Base-by-base conservation (phyloP, 2,888 invertebrate species). In the Cataglyphis livida region DNA sequence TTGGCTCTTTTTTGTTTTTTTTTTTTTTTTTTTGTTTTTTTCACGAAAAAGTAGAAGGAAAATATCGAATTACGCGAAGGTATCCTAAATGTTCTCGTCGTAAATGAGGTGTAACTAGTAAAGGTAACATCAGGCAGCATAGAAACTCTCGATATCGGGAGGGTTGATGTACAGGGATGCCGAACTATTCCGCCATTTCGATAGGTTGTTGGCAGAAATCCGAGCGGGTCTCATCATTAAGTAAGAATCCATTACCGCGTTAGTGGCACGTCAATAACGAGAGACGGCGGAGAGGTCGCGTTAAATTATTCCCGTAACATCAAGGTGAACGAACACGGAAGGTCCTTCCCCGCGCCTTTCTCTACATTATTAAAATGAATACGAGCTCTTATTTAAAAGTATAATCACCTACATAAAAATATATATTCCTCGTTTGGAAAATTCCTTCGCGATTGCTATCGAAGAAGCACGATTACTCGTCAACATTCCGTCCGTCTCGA, bases 171-270 rank as follows among this genome's bases (percentile, higher is more conserved):
- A 64, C 54, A 51, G 51, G 54, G 59, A 73, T 73, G 81, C 73
- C 54, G 61, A 73, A 74, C 73, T 51, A 71, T 81, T 71, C 51
- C 81, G 51, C 68, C 76, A 66, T 82, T 75, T 66, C 76, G 64
- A 65, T 61, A 51, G 61, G 76, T 78, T 76, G 76, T 68, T 61
- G 59, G 73, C 75, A 85, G 85, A 87, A 84, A 82, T 83, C 83
- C 71, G 48, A 73, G 71, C 79, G 59, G 75, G 66, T 35, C 84
- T 81, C 81, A 82, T 87, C 86, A 87, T 85, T 85, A 84, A 86
- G 68, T 86, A 85, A 87, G 87, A 89, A 87, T 89, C 87, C 84
- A 85, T 88, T 85, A 86, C 79, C 75, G 75, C 70, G 88, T 87
- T 86, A 82, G 79, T 68, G 81, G 41, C 81, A 68, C 81, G 82